phyloP scores from a whole-genome alignment of 2,888 invertebrate genomes.

The Germaria angustata region DNA sequence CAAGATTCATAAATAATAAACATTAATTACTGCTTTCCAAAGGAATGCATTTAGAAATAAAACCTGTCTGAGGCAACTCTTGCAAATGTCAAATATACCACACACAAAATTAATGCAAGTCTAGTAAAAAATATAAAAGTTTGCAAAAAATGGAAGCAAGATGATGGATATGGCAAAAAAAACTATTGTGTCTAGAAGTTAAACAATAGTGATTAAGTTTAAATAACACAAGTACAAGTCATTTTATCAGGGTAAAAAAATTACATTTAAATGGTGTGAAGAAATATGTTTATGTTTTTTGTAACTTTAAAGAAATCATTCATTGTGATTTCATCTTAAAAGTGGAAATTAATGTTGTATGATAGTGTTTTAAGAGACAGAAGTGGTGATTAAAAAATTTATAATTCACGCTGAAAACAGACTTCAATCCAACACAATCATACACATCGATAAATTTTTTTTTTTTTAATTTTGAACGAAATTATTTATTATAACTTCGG shows the following conservation, averaged over 20 bases:
- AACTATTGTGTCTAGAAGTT: not conserved
- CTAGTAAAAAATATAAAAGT: conserved; percentile 25
- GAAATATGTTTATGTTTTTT: not conserved
- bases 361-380: no score
- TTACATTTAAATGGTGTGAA: not conserved
- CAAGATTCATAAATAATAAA: conserved; percentile 62
- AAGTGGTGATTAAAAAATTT: no score
- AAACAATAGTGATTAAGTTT: not conserved
- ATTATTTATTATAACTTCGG: no score
- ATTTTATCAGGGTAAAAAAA: conserved; percentile 2
- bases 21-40: conserved; percentile 60
- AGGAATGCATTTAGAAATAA: not conserved
- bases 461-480: no score
- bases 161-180: not conserved
- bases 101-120: conserved; percentile 7
- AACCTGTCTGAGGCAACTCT: not conserved
- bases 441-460: no score
- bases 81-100: not conserved
- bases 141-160: conserved; percentile 35
- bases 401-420: no score
- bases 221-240: conserved; percentile 7
- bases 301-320: not conserved
- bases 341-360: no score
- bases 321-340: not conserved
- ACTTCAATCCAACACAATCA: no score